Base-by-base conservation (phyloP, 2,797 vertebrate genomes). In the Myoxocephalus aenaeus region DNA sequence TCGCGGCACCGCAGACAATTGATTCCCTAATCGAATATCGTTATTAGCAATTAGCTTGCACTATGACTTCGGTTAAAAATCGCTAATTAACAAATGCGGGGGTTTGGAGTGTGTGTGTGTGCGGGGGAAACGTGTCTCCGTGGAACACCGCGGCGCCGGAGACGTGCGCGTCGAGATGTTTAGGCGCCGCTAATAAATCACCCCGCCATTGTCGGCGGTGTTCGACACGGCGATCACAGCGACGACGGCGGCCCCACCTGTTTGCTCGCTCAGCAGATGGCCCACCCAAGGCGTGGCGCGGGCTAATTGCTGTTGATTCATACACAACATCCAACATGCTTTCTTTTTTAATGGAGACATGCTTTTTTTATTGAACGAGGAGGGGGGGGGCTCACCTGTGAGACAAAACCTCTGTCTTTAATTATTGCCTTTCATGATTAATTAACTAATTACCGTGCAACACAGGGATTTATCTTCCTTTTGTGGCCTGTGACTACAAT, bases 281-380 rank as follows among this genome's bases (percentile, higher is more conserved):
- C 86, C 73, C 79, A 85, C 84, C 86, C 80, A 82, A 77, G 88
- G 84, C 71, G 50, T 75, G 86, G 67, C 22, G 66, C 38, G 6
- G 62, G 84, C 83, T 90, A 92, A 94, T 90, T 92, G 83, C 82
- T 86, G 86, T 79, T 93, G 88, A 92, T 92, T 89, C 82, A 82
- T 85, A 84, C 75, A 70, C 79, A 90, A 88, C 81, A 79, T 69
- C 68, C 67, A 81, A 79, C 85, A 85, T 58, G 80, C 12, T 51
- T 51, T 38, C 2, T 69, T 72, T 69, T 40, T 77, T 78, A 83
- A 85, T 84, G 80, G 70, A 77, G 81, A 78, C 81, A 63, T 48
- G 81, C 5, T 72, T 77, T 57, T 18, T 78, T 83, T 81, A 69
- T 69, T 76, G 66, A 71, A 73, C 32, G 32, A 32, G 32, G 32